phyloP scores from a whole-genome alignment of 2,888 invertebrate species.

The Mongoloraphidia duomilia region DNA sequence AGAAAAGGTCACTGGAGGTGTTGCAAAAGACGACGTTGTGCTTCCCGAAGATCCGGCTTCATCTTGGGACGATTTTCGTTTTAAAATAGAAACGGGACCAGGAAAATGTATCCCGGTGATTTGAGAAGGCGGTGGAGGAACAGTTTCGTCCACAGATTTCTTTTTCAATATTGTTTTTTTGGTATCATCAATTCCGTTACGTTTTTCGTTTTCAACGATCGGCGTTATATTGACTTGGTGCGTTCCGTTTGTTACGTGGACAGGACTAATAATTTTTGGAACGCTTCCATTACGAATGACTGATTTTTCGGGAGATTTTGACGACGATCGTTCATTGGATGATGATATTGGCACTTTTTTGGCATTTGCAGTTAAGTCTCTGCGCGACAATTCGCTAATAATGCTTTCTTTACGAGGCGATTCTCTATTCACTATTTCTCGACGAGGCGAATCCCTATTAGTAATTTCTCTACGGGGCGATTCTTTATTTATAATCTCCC shows the following conservation, averaged over 20 bases:
- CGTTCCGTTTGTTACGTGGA: neutral
- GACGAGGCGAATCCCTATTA: conserved; percentile 14
- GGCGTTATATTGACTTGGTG: neutral
- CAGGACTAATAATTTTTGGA: conserved; percentile 3
- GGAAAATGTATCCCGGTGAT: conserved; percentile 14
- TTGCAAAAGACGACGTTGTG: conserved; percentile 25
- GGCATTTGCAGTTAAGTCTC: conserved; percentile 2
- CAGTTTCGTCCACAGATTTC: conserved; percentile 31
- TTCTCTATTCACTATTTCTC: conserved; percentile 7
- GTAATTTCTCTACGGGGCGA: too few species aligned
- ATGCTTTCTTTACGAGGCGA: too few species aligned
- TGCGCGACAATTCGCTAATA: too few species aligned
- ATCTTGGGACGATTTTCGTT: conserved; percentile 37
- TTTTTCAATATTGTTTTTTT: conserved; percentile 46
- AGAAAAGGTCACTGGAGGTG: conserved; percentile 68
- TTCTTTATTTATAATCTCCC: too few species aligned
- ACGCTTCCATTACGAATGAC: neutral
- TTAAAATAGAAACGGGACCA: conserved; percentile 40
- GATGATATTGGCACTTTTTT: conserved; percentile 8
- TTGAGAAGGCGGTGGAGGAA: conserved; percentile 13
- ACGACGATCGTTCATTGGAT: neutral
- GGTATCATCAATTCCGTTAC: conserved; percentile 3
- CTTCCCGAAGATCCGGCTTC: conserved; percentile 23
- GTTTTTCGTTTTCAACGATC: conserved; percentile 1
- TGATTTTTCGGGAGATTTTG: neutral